These are phyloP conservation scores for Micronycteris hirsuta DNA, from an alignment of 2,113 vertebrate species.

Conservation along the genomic window DNA sequence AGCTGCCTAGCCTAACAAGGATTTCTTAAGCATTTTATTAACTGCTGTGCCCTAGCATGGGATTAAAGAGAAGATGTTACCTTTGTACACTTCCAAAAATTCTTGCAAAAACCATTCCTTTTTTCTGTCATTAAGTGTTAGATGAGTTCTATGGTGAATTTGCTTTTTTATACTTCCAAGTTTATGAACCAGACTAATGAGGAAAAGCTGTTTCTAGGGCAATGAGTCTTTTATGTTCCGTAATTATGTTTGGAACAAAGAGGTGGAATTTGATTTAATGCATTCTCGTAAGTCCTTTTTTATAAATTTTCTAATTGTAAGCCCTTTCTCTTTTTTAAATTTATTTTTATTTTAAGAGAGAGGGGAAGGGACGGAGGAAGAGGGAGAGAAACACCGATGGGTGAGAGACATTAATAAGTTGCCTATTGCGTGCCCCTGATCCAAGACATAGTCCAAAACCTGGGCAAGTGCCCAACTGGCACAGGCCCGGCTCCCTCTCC, in stretches of 20 bases:
- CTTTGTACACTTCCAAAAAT: not conserved
- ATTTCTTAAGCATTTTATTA: not conserved
- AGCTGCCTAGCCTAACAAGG: not conserved
- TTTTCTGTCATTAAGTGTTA: not conserved
- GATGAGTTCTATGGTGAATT: not conserved
- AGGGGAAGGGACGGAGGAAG: too few species aligned
- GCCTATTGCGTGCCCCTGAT: too few species aligned
- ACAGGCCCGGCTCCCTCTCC: too few species aligned
- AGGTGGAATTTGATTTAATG: not conserved
- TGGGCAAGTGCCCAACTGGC: too few species aligned
- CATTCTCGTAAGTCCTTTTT: not conserved
- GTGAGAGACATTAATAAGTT: too few species aligned
- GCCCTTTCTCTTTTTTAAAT: not conserved
- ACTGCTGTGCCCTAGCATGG: not conserved
- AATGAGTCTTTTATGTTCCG: not conserved
- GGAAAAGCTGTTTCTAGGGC: not conserved
- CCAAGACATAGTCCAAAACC: too few species aligned
- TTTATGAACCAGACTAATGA: not conserved
- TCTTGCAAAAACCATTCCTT: not conserved
- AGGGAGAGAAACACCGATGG: too few species aligned
- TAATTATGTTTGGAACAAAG: not conserved
- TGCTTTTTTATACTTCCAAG: not conserved
- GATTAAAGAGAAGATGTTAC: not conserved
- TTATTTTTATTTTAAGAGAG: not conserved
- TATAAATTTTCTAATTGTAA: not conserved